phyloP scores from a whole-genome alignment of 2,888 invertebrate genomes.

The Mactromeris polynyma region DNA sequence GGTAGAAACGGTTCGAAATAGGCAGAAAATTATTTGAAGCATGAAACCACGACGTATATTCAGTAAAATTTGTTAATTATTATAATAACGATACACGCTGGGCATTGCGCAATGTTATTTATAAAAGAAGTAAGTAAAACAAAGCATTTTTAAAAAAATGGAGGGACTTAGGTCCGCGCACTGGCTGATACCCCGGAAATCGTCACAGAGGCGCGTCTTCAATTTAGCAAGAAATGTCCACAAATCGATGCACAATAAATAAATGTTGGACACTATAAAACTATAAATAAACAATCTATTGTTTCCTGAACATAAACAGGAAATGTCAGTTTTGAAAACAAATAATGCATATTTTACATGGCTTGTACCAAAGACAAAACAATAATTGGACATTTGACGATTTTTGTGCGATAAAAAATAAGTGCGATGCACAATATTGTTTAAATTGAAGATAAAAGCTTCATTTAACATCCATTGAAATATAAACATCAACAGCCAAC shows the following conservation, averaged over 20 bases:
- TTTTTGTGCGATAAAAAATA: neutral
- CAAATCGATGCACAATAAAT: neutral
- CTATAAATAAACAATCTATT: neutral
- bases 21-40: too few species aligned
- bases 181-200: neutral
- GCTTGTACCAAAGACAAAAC: neutral
- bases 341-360: neutral
- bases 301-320: neutral
- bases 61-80: too few species aligned
- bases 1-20: too few species aligned
- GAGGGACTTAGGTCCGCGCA: neutral
- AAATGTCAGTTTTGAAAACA: slow-evolving; percentile 5
- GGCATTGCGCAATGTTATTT: neutral
- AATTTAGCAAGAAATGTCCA: neutral
- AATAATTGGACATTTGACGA: neutral
- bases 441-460: neutral
- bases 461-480: neutral
- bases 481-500: neutral
- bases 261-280: neutral
- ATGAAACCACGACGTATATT: too few species aligned
- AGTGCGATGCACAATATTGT: neutral
- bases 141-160: neutral
- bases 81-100: too few species aligned
- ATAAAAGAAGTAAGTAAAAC: neutral
- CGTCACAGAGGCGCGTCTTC: neutral